Conservation (phyloP, 2,113 vertebrate species). For the Shinisaurus crocodilurus region DNA sequence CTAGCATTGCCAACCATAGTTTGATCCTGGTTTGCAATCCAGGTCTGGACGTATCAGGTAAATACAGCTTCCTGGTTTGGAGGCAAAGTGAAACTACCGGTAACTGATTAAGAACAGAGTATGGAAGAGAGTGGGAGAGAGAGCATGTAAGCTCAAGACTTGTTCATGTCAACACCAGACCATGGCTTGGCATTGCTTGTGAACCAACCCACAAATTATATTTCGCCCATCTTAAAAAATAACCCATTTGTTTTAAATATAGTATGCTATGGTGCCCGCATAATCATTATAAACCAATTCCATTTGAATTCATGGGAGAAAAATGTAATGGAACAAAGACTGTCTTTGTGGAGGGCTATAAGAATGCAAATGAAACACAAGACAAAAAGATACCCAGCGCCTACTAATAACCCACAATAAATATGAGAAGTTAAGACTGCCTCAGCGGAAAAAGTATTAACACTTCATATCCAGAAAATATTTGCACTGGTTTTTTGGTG, state of each 20-base stretch:
- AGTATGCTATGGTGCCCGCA: background rate
- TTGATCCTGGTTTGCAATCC: background rate
- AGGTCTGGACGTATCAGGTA: background rate
- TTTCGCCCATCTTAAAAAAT: background rate
- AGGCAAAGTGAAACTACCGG: background rate
- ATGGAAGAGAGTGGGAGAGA: background rate
- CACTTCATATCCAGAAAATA: constrained; percentile 29
- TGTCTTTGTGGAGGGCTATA: constrained; percentile 57
- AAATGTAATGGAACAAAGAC: constrained; percentile 70
- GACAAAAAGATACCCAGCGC: constrained; percentile 54
- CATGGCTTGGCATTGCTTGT: background rate
- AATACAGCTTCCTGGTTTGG: background rate
- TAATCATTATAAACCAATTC: background rate
- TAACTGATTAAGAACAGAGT: background rate
- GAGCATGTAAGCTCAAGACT: background rate
- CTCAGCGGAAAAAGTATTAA: constrained; percentile 23
- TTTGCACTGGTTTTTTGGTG: background rate
- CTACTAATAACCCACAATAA: background rate
- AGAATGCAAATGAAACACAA: constrained; percentile 59
- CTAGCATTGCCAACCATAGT: background rate
- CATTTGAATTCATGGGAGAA: constrained; percentile 54
- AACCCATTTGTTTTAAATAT: background rate
- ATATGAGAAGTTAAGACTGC: constrained; percentile 43
- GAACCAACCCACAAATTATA: background rate
- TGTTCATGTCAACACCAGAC: background rate